Evolutionary conservation across 2,888 invertebrate genomes (phyloP), one percentile per base, ranked within the genome.

Genomic region (Epinotia brunnichana): DNA sequence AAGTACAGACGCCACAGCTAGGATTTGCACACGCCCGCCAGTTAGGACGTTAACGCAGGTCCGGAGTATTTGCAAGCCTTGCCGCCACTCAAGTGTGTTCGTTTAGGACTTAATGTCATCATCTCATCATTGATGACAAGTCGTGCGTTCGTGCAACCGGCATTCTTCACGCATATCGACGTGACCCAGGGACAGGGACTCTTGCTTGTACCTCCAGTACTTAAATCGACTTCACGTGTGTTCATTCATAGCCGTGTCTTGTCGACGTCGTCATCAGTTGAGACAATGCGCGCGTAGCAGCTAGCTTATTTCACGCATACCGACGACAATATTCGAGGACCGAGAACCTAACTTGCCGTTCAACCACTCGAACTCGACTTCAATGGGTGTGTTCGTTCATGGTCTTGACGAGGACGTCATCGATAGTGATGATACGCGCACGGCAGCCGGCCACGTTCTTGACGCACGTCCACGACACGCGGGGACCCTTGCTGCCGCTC

Each of bases 381-480:
- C 56, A 67, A 44, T 67, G 67, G 44, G 54, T 67, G 15, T 67
- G 67, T 24, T 62, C 70, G 56, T 81, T 79, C 63, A 75, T 75
- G 29, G 75, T 69, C 54, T 72, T 79, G n/a, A 87, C 74, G 17
- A 87, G 82, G 2, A 76, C 74, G 54, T 85, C 77, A 0, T 87
- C 80, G 3, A 81, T 69, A 0, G 88, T 87, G 17, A 82, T 82
- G 2, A 89, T 76, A 2, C 82, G 81, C 0, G 86, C 82, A 3
- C 85, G 78, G 71, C 88, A 87, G 2, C 83, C 76, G 53, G 79
- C 77, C 19, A 21, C 35, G 56, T 78, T 77, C 72, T 81, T 85
- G 53, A 76, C 76, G 71, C 87, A 87, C 9, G 77, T 77, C 87
- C 87, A 87, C 10, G 83, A 73, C 1, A 75, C 76, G 53, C 78